Conservation (phyloP, 2,113 vertebrate species). For the Brachyhypopomus occidentalis region DNA sequence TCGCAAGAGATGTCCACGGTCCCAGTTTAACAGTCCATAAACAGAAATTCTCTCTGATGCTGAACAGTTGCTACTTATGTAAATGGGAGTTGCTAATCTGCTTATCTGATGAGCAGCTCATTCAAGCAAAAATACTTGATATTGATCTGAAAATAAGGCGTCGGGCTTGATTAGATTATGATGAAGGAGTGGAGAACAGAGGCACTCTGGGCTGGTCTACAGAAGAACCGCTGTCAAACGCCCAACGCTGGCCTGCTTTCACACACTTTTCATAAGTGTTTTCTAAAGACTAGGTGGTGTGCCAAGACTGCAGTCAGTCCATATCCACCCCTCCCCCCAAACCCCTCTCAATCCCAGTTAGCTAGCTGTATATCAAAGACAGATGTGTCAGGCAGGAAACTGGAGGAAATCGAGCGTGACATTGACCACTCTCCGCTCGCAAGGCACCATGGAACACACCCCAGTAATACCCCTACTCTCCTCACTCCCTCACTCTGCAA, state of each 20-base stretch:
- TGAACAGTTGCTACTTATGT: conserved; percentile 6
- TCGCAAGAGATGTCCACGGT: background rate
- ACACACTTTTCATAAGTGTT: conserved; percentile 46
- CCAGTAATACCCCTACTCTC: background rate
- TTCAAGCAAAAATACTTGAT: conserved; percentile 17
- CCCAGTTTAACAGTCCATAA: background rate
- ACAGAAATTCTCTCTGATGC: background rate
- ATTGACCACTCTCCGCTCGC: conserved; percentile 57
- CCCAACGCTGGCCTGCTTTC: conserved; percentile 52
- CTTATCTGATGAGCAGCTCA: conserved; percentile 27
- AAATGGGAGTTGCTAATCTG: conserved; percentile 9
- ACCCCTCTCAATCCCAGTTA: conserved; percentile 33
- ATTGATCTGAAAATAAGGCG: conserved; percentile 24
- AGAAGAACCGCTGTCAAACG: conserved; percentile 27
- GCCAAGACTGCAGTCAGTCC: conserved; percentile 48
- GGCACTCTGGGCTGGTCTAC: conserved; percentile 2
- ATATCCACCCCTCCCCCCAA: conserved; percentile 27
- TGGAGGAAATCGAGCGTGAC: conserved; percentile 52
- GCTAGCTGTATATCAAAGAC: conserved; percentile 63
- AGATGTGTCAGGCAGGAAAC: conserved; percentile 61
- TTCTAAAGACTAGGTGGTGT: conserved; percentile 54
- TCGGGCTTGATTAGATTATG: conserved; percentile 47
- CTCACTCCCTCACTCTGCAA: background rate
- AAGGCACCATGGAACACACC: conserved; percentile 29
- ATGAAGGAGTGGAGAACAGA: conserved; percentile 25